phyloP scores from a whole-genome alignment of 2,797 vertebrate species.

The Amazona finschi region DNA sequence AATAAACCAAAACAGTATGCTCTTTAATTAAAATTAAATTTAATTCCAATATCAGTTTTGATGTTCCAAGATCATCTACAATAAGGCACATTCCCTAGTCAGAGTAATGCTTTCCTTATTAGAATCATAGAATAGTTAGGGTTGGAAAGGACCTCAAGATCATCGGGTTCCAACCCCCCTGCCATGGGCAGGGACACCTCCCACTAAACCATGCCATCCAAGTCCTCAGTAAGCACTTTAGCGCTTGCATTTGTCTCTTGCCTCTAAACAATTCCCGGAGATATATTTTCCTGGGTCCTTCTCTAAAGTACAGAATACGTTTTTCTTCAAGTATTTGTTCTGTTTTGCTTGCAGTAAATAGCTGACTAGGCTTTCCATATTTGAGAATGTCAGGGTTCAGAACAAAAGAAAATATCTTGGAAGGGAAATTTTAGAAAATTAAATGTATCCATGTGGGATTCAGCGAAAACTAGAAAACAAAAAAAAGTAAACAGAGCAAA shows the following conservation, averaged over 20 bases:
- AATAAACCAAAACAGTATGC: neutral
- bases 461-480: neutral
- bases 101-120: neutral
- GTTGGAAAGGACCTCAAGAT: no score
- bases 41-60: neutral
- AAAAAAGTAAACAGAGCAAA: neutral
- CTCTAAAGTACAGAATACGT: neutral
- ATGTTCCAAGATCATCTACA: neutral
- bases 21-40: neutral
- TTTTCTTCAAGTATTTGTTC: neutral
- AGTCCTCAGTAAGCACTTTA: neutral
- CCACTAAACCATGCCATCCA: no score
- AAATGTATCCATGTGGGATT: neutral
- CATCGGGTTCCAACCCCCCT: no score
- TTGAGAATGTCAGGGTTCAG: neutral
- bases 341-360: neutral
- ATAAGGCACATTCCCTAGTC: rapidly evolving
- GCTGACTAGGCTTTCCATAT: neutral
- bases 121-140: no score
- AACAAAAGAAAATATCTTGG: neutral
- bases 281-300: neutral
- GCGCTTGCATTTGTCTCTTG: neutral
- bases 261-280: neutral
- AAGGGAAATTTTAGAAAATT: neutral
- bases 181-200: no score